These are phyloP conservation scores for Selene dorsalis DNA, from an alignment of 2,797 vertebrate species.

Conservation along the genomic window DNA sequence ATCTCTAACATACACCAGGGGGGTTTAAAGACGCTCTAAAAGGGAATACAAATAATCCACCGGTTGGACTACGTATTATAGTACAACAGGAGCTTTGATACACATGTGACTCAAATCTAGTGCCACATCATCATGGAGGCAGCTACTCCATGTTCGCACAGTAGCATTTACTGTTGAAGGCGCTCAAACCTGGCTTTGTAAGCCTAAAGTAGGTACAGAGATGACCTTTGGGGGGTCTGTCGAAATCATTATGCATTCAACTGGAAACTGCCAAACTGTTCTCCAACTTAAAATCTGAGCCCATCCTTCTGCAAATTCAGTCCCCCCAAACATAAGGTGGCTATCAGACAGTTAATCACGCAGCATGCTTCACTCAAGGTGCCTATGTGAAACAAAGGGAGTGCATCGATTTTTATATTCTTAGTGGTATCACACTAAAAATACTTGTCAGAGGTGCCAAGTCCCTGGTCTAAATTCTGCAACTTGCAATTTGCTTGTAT, in stretches of 20 bases:
- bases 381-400: constrained; percentile 14
- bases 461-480: constrained; percentile 5
- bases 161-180: not conserved
- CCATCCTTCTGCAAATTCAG: not conserved
- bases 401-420: not conserved
- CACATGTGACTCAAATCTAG: constrained; percentile 28
- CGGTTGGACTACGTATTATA: constrained; percentile 20
- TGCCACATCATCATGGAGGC: constrained; percentile 63
- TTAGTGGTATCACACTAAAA: not conserved
- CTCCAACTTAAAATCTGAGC: not conserved
- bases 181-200: not conserved
- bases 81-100: constrained; percentile 42
- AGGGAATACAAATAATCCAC: constrained; percentile 70
- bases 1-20: constrained; percentile 39
- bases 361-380: not conserved
- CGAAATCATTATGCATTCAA: not conserved
- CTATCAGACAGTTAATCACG: not conserved
- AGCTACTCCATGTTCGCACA: constrained; percentile 4
- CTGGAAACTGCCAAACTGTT: not conserved
- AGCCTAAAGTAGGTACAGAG: not conserved
- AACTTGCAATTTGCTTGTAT: constrained; percentile 3
- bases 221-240: not conserved
- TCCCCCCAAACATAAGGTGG: not conserved
- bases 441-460: not conserved
- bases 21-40: constrained; percentile 54